Percentiles rank a stretch among this genome's conserved stretches.
phyloP scores from a whole-genome alignment of 2,113 vertebrate genomes.

The Calyptomena viridis region DNA sequence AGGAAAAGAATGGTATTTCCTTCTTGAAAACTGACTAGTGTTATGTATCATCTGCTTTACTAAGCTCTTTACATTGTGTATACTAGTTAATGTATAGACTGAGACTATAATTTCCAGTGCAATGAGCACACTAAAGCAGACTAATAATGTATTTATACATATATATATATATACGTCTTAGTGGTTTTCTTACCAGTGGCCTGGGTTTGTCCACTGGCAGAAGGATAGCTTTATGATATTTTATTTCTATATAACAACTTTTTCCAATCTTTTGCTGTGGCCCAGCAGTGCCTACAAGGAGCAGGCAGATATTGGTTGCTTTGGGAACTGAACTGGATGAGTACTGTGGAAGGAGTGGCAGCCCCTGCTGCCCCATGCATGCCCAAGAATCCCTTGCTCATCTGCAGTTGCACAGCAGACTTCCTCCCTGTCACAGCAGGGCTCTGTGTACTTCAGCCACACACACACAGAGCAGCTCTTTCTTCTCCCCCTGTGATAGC shows the following conservation, averaged over 20 bases:
- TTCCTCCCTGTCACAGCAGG: neutral
- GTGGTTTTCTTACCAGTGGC: neutral
- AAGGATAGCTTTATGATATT: neutral
- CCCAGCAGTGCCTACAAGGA: neutral
- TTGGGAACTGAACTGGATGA: neutral
- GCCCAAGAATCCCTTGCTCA: neutral
- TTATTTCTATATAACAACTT: neutral
- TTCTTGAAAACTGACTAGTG: neutral
- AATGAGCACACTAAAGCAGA: neutral
- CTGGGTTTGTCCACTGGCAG: neutral
- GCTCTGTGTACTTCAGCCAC: neutral
- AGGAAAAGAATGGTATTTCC: neutral
- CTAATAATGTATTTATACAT: neutral
- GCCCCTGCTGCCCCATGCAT: accelerated
- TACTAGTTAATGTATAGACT: neutral
- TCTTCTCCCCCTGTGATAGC: neutral
- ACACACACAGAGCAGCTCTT: neutral
- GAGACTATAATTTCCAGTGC: neutral
- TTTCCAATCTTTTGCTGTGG: neutral
- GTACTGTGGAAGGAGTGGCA: neutral
- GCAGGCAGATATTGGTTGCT: neutral
- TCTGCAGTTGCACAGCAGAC: neutral
- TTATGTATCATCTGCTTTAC: neutral
- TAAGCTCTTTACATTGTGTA: neutral
- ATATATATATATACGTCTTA: neutral